Percentiles rank a stretch among this genome's conserved stretches.
These are phyloP conservation scores for Diorhabda sublineata DNA, from an alignment of 1,140 invertebrate species.

Conservation along the genomic window DNA sequence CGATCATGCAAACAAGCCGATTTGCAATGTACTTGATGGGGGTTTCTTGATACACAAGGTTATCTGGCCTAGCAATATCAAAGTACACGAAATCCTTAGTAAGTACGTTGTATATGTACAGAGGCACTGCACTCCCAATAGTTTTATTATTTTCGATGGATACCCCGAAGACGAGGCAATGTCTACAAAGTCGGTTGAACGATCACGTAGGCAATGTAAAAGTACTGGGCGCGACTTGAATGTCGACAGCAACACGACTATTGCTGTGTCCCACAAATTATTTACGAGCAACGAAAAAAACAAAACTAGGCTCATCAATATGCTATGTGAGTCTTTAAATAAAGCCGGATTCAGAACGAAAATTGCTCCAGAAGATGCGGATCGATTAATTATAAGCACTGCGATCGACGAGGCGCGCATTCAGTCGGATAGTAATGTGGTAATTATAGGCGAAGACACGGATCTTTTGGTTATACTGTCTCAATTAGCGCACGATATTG, in stretches of 20 bases:
- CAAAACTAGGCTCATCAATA: slow-evolving; percentile 36
- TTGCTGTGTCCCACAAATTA: slow-evolving; percentile 30
- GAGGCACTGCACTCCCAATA: slow-evolving; percentile 32
- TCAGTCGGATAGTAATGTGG: too few relatives aligned
- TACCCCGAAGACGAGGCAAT: slow-evolving; percentile 19
- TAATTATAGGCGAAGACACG: too few relatives aligned
- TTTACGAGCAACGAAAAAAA: slow-evolving; percentile 39
- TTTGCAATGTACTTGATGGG: slow-evolving; percentile 37
- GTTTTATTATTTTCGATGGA: slow-evolving; percentile 39
- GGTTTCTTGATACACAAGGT: slow-evolving; percentile 38
- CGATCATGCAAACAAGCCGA: neutral
- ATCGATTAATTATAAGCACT: slow-evolving; percentile 39
- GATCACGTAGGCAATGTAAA: slow-evolving; percentile 33
- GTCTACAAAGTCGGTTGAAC: slow-evolving; percentile 20
- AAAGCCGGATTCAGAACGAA: slow-evolving; percentile 30
- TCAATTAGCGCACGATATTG: neutral
- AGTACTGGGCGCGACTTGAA: slow-evolving; percentile 31
- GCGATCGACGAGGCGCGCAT: slow-evolving; percentile 37
- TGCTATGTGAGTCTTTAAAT: slow-evolving; percentile 34
- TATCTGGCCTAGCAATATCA: slow-evolving; percentile 36
- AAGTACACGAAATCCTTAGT: slow-evolving; percentile 37
- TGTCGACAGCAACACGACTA: slow-evolving; percentile 34
- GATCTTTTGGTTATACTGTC: slow-evolving; percentile 22
- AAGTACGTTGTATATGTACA: slow-evolving; percentile 21
- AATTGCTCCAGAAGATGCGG: slow-evolving; percentile 39